Evolutionary conservation across 1,140 invertebrate species (phyloP), one percentile per base, ranked within the genome.

Genomic region (Bicyclus anynana): DNA sequence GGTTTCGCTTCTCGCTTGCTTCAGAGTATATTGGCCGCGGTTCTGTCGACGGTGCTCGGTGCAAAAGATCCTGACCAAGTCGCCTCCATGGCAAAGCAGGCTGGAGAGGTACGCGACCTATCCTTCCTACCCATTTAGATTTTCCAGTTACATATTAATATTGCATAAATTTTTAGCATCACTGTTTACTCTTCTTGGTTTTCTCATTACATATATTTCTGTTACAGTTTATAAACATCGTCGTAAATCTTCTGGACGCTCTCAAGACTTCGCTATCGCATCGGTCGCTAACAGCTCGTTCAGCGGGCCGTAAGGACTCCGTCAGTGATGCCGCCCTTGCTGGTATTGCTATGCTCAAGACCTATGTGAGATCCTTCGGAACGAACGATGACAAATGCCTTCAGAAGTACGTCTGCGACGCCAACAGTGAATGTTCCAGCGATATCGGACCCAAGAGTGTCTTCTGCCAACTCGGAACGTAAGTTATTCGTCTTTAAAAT

Each of bases 391-490:
- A 96, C 67, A 91, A 90, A 59, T 96, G 95, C 78, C 92, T 94
- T 75, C 93, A 93, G 90, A 95, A 92, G 80, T 95, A 92, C 89
- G 91, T 97, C 40, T 98, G 97, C 75, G 95, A 97, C 72, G 96
- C 96, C 2, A 97, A 95, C 76, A 93, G 91, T 16, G 96, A 97
- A 77, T 97, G 96, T 79, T 91, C 94, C n/a, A 90, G 91, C 6
- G 95, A 96, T 72, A 93, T 95, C 49, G 95, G 95, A 66, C 93
- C 93, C 59, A 95, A 94, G 62, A 94, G 95, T 68, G 92, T 97
- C 49, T 96, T 97, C 92, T 97, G 96, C 72, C 95, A 97, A 89
- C 89, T 97, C 65, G 96, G 95, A 94, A 95, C 95, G 96, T 98
- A 90, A 95, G 95, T 94, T 59, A 48, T n/a, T 38, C 51, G 61